Evolutionary conservation across 1,140 invertebrate species (phyloP), one percentile per base, ranked within the genome.

Genomic region (Drosophila funebris): DNA sequence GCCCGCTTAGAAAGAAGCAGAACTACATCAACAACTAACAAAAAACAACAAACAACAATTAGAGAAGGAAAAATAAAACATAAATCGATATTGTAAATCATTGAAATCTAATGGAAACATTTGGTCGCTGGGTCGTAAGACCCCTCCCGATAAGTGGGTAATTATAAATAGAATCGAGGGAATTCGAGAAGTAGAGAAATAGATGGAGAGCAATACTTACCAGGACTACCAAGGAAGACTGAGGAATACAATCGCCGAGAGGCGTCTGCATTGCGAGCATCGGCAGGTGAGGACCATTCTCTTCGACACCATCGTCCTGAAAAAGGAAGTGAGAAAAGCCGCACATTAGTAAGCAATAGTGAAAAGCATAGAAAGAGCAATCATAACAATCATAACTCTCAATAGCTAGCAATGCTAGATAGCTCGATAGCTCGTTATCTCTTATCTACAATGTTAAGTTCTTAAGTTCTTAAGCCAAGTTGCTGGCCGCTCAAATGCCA

Each of bases 301-400:
- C 96, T 95, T 93, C 96, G 95, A 94, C 96, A 96, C 96, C 96
- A 97, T 95, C 96, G 96, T 89, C 96, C 96, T 97, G 94, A 7
- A 94, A 95, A 68, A 62, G 52, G n/a, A 36, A 54, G 1, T 70
- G 3, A 60, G 83, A 90, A 13, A 89, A 90, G 78, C 79, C 83
- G 73, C 44, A 61, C 37, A 57, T 90, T 78, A 90, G 44, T 20
- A 46, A 72, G 66, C 46, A 48, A 50, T 14, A 8, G 20, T 14
- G 9, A 31, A 24, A 71, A 68, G 31, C n/a, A 39, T 31, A 24
- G 29, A 22, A n/a, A 52, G 4, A n/a, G 22, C 11, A 4, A 11
- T 11, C 4, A 2, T 4, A 11, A 18, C 9, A 11, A 46, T 41
- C 13, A 41, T 44, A 44, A 22, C 6, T 22, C 4, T n/a, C n/a